Percentiles rank a stretch among this genome's conserved stretches.
phyloP scores from a whole-genome alignment of 1,140 invertebrate species.

The Aphidius gifuensis region DNA sequence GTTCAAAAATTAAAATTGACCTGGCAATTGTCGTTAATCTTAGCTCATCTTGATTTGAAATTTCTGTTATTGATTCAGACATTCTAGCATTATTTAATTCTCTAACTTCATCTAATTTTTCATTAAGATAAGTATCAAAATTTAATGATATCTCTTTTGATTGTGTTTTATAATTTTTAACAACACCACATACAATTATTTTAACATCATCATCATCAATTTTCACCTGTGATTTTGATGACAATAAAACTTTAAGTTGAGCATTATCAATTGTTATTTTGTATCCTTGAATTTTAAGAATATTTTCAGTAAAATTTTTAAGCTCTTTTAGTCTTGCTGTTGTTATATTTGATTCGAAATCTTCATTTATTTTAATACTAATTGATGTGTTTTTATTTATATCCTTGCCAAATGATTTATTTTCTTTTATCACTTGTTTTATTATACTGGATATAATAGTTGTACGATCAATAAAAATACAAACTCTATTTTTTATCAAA shows the following conservation, averaged over 20 bases:
- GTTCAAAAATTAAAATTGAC: conserved; percentile 63
- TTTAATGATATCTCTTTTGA: conserved; percentile 49
- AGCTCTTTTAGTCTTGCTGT: conserved; percentile 45
- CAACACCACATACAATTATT: conserved; percentile 52
- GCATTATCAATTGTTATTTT: conserved; percentile 28
- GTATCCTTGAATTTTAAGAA: conserved; percentile 41
- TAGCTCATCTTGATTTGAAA: conserved; percentile 18
- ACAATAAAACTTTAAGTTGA: conserved; percentile 46
- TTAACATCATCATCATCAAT: conserved; percentile 26
- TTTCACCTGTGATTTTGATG: conserved; percentile 49
- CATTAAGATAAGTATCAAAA: conserved; percentile 44
- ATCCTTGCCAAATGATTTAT: conserved; percentile 32
- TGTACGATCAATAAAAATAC: conserved; percentile 38
- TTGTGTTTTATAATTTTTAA: conserved; percentile 51
- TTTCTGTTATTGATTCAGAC: conserved; percentile 27
- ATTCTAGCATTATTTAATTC: conserved; percentile 52
- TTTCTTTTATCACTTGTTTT: conserved; percentile 26
- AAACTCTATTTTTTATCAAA: conserved; percentile 33
- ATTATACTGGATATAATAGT: conserved; percentile 29
- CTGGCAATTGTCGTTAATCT: conserved; percentile 55
- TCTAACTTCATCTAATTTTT: conserved; percentile 32
- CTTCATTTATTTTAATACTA: conserved; percentile 30
- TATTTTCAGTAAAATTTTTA: conserved; percentile 43
- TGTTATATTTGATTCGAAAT: conserved; percentile 41
- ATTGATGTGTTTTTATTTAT: conserved; percentile 19